These are phyloP conservation scores for Aphrocallistes beatrix DNA, from an alignment of 37 sponge, comb jelly and placozoan species.

Conservation along the genomic window DNA sequence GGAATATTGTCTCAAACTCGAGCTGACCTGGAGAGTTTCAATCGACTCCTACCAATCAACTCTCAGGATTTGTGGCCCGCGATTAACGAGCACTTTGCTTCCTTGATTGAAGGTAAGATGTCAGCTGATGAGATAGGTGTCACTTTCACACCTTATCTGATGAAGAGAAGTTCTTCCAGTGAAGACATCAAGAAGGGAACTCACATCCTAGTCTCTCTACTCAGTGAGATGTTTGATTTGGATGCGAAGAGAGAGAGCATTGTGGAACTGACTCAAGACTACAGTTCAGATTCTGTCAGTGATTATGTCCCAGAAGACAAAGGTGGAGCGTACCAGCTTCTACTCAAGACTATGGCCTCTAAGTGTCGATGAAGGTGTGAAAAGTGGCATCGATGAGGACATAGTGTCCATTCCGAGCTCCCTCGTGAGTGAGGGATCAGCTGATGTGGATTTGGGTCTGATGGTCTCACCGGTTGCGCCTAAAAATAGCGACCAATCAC, in stretches of 20 bases:
- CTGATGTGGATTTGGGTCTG: not conserved
- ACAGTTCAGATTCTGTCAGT: not conserved
- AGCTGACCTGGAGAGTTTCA: not conserved
- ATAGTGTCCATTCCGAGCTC: not conserved
- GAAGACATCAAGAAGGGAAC: not conserved
- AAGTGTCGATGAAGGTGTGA: not conserved
- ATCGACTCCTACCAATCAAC: not conserved
- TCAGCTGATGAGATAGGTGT: not conserved
- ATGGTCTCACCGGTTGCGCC: not conserved
- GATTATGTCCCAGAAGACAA: not conserved
- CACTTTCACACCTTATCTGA: not conserved
- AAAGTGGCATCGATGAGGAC: not conserved
- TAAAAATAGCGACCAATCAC: not conserved
- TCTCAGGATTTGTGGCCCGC: not conserved
- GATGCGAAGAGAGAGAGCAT: not conserved
- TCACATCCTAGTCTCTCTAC: not conserved
- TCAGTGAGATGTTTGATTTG: not conserved
- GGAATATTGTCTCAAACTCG: not conserved
- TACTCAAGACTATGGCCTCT: not conserved
- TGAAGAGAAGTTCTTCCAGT: not conserved
- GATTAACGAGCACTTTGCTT: not conserved
- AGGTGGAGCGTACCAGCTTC: not conserved
- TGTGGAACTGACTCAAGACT: not conserved
- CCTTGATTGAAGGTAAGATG: not conserved
- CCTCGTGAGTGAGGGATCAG: not conserved